These are phyloP conservation scores for Pachydiplax longipennis DNA, from an alignment of 2,888 invertebrate species.

Conservation along the genomic window DNA sequence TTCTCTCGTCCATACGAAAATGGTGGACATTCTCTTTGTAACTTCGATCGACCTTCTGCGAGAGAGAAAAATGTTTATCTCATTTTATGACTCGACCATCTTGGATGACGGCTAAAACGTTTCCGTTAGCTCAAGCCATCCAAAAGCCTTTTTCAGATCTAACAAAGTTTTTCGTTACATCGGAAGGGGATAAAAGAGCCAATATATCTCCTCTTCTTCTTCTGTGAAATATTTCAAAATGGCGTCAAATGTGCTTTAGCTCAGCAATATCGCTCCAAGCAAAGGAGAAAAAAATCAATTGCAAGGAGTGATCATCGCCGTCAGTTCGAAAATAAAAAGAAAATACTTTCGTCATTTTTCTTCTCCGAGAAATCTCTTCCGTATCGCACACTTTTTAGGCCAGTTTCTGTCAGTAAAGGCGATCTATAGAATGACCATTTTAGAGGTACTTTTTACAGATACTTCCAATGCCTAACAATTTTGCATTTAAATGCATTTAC, in stretches of 20 bases:
- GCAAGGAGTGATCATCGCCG: not conserved
- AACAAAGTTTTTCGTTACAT: not conserved
- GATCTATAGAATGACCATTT: too few relatives aligned
- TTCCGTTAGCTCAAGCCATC: constrained; percentile 4
- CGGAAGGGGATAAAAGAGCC: not conserved
- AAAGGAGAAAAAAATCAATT: constrained; percentile 6
- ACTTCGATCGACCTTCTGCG: not conserved
- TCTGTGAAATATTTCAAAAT: not conserved
- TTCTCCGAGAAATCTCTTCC: not conserved
- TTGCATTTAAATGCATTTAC: too few relatives aligned
- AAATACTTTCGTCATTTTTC: not conserved
- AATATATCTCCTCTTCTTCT: constrained; percentile 14
- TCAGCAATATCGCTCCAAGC: not conserved
- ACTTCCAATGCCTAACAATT: too few relatives aligned
- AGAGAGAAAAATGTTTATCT: not conserved
- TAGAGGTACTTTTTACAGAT: too few relatives aligned
- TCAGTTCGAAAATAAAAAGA: not conserved
- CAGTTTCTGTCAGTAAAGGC: too few relatives aligned
- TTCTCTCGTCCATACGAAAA: too few relatives aligned
- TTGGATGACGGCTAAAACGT: not conserved
- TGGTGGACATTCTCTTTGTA: not conserved
- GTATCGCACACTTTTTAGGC: not conserved
- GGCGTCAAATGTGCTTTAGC: constrained; percentile 8
- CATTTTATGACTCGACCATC: not conserved
- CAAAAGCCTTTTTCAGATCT: not conserved